phyloP scores from a whole-genome alignment of 2,113 vertebrate species.

The Odobenus rosmarus region DNA sequence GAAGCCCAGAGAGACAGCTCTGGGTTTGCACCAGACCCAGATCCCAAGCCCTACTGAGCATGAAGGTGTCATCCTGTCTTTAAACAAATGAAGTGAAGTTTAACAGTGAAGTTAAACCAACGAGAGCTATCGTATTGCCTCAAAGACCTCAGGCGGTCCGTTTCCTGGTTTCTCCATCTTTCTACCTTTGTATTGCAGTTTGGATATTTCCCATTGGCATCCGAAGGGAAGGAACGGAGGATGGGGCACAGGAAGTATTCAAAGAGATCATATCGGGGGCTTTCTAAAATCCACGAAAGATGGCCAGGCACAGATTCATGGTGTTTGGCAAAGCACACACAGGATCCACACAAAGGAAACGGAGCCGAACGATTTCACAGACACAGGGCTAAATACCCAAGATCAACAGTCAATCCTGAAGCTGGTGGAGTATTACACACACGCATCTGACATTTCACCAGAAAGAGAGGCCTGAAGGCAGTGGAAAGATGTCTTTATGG shows the following conservation, averaged over 20 bases:
- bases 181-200: neutral
- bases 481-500: neutral
- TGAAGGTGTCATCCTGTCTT: neutral
- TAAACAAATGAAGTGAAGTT: fast-evolving
- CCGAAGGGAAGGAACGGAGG: fast-evolving
- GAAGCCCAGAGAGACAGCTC: fast-evolving
- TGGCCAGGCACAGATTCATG: fast-evolving
- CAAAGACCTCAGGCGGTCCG: fast-evolving
- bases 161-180: fast-evolving
- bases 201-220: neutral
- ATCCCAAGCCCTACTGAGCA: no score
- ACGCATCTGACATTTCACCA: neutral
- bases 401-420: neutral
- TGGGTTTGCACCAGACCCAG: neutral
- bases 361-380: no score
- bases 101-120: fast-evolving
- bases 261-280: neutral
- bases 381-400: fast-evolving
- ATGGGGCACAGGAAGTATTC: fast-evolving
- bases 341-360: neutral
- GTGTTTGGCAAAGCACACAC: neutral
- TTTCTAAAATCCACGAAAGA: neutral
- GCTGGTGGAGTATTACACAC: fast-evolving
- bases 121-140: fast-evolving
- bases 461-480: neutral